Base-by-base conservation (phyloP, 2,113 vertebrate genomes). In the Barnardius zonarius region DNA sequence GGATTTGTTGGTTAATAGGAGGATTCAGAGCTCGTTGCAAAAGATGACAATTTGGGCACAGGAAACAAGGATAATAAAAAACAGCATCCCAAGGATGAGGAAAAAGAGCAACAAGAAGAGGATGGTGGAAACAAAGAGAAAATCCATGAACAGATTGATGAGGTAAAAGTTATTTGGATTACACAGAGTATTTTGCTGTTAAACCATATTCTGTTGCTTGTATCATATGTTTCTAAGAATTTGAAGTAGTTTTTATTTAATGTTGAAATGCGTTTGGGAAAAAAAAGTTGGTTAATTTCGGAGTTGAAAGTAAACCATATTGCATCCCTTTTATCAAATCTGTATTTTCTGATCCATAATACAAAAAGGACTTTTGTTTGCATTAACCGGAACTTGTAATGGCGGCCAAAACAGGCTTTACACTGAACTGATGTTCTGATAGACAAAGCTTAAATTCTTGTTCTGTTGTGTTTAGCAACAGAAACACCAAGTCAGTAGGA, bases 91-190 rank as follows among this genome's bases (percentile, higher is more conserved):
- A 97, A 98, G 91, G 97, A 98, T 14, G 96, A 98, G 54, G 86
- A 97, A 83, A 20, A 97, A 27, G 94, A 97, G 52, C 94, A 97
- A 37, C 86, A 95, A 78, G 97, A 97, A 1, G 92, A 97, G 2
- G 88, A 96, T 23, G 97, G 96, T 20, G 96, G 90, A 86, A 96
- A 97, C 74, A 95, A 98, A 88, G 98, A 99, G 44, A 98, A 99
- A 97, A 98, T 99, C 92, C 97, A 99, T 63, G 99, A 99, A 89
- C 99, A 99, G 95, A 97, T 98, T 64, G 99, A 99, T 96, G 98
- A 99, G 99, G 99, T 99, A 92, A 96, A 84, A 88, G 64, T 43
- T 5, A 54, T 79, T 85, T 77, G 13, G 31, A 59, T 48, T 82
- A 19, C 7, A 4, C 8, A 37, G 13, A 46, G 2, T 59, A 35